These are phyloP conservation scores for Pogonomyrmex californicus DNA, from an alignment of 1,140 invertebrate species.

Conservation along the genomic window DNA sequence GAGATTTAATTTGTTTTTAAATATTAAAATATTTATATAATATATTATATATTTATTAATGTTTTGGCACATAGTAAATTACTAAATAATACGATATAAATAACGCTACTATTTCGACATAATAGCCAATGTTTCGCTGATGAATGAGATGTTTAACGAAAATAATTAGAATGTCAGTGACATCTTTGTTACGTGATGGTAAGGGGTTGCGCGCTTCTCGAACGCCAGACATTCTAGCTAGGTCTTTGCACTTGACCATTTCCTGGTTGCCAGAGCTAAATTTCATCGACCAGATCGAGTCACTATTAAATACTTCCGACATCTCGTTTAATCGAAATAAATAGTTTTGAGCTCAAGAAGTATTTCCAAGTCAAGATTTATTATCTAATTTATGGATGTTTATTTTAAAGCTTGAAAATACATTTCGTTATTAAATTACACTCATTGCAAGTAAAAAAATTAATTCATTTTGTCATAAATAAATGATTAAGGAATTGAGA, in stretches of 20 bases:
- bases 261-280: slow-evolving; percentile 69
- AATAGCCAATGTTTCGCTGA: slow-evolving; percentile 59
- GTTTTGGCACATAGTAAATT: background rate
- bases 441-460: background rate
- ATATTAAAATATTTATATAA: slow-evolving; percentile 3
- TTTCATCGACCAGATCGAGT: background rate
- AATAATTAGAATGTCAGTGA: slow-evolving; percentile 61
- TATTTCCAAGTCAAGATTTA: background rate
- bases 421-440: background rate
- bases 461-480: background rate
- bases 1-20: background rate
- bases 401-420: too few species aligned
- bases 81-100: slow-evolving; percentile 2
- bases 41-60: background rate
- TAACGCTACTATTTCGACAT: background rate
- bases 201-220: slow-evolving; percentile 76
- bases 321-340: slow-evolving; percentile 2
- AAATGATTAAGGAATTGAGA: too few species aligned
- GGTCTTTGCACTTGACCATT: slow-evolving; percentile 84
- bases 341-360: background rate
- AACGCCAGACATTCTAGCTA: slow-evolving; percentile 78
- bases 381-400: background rate
- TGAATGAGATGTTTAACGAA: slow-evolving; percentile 71
- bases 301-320: slow-evolving; percentile 27
- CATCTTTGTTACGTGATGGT: background rate